A percentile compares a stretch with the other conserved stretches of the same genome.
These are phyloP conservation scores for Leptodactylus fallax DNA, from an alignment of 2,797 vertebrate species.

Conservation along the genomic window DNA sequence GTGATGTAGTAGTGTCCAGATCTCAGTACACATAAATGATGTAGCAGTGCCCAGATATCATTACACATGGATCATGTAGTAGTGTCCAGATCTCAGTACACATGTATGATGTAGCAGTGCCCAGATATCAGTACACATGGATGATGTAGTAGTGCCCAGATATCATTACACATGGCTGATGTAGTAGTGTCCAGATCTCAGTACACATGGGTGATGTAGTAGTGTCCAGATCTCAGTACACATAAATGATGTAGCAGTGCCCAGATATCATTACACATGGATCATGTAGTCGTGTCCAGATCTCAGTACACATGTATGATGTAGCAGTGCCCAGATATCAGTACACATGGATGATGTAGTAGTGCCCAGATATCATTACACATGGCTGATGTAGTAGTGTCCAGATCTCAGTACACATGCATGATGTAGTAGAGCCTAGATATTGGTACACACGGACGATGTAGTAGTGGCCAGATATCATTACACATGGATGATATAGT, in stretches of 20 bases:
- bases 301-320: not conserved
- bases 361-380: not conserved
- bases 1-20: not conserved
- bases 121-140: not conserved
- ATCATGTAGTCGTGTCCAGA: not conserved
- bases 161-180: not conserved
- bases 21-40: not conserved
- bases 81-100: not conserved
- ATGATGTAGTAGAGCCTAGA: not conserved
- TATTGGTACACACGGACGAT: not conserved
- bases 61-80: not conserved
- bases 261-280: not conserved
- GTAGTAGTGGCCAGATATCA: not conserved
- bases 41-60: not conserved
- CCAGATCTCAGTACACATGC: not conserved
- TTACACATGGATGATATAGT: not conserved
- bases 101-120: not conserved
- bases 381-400: not conserved
- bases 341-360: not conserved
- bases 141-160: not conserved
- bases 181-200: not conserved
- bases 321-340: not conserved
- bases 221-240: not conserved
- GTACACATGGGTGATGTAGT: not conserved
- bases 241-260: not conserved